Evolutionary conservation across 2,797 vertebrate genomes (phyloP).

Genomic region (Phalloptychus januarius): DNA sequence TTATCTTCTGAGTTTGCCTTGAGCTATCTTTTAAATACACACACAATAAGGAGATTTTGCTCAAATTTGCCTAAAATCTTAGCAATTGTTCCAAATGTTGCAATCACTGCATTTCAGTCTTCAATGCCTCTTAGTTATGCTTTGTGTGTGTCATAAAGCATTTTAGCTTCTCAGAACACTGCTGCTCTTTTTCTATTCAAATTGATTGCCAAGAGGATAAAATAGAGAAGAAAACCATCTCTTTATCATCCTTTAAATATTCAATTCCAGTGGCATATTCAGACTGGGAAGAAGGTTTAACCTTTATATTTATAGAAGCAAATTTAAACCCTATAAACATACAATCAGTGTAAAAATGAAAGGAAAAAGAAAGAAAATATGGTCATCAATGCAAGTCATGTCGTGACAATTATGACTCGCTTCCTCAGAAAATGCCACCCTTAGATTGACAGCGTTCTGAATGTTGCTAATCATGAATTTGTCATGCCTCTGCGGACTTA

Average conservation of each 20-base stretch:
- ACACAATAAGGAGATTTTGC: neutral
- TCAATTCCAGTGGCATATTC: slow-evolving; percentile 22
- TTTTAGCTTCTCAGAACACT: slow-evolving; percentile 36
- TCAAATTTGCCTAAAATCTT: neutral
- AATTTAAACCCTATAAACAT: neutral
- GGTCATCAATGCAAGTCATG: neutral
- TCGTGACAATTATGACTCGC: slow-evolving; percentile 34
- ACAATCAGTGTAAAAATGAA: neutral
- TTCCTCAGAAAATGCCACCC: slow-evolving; percentile 22
- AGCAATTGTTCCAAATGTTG: neutral
- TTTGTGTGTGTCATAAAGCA: slow-evolving; percentile 22
- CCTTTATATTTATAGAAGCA: slow-evolving; percentile 1
- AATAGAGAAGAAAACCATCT: slow-evolving; percentile 26
- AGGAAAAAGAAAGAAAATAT: neutral
- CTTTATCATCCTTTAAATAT: slow-evolving; percentile 34
- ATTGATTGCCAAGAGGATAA: slow-evolving; percentile 51
- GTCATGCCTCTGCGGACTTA: slow-evolving; percentile 30
- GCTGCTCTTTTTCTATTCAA: slow-evolving; percentile 27
- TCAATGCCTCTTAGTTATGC: slow-evolving; percentile 10
- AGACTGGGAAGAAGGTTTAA: slow-evolving; percentile 2
- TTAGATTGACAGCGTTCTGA: slow-evolving; percentile 38
- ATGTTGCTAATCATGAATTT: slow-evolving; percentile 34
- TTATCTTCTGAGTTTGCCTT: neutral
- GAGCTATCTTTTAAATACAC: neutral
- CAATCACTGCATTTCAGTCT: slow-evolving; percentile 9